Percentiles rank a stretch among this genome's conserved stretches.
Evolutionary conservation across 2,797 vertebrate genomes (phyloP).

Genomic region (Acanthurus lineatus): DNA sequence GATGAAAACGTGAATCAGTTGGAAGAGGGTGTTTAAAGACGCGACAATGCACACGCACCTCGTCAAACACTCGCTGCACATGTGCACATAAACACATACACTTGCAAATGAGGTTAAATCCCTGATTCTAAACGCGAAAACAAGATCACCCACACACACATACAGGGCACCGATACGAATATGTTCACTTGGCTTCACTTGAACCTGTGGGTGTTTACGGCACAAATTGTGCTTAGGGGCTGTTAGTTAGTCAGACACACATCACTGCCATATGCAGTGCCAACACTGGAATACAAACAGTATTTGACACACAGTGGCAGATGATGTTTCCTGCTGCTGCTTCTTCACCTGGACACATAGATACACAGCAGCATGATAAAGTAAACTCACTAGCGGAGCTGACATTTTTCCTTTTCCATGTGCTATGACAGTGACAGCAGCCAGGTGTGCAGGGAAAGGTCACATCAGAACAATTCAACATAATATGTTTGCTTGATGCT

Average conservation of each 20-base stretch:
- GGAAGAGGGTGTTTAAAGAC: constrained; percentile 51
- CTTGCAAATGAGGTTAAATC: constrained; percentile 63
- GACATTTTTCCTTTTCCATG: neutral
- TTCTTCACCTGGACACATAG: constrained; percentile 4
- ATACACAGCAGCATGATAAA: neutral
- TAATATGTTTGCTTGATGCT: neutral
- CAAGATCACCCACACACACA: constrained; percentile 32
- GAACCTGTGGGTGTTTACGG: constrained; percentile 60
- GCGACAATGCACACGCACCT: constrained; percentile 5
- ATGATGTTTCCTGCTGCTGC: constrained; percentile 19
- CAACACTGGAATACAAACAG: constrained; percentile 27
- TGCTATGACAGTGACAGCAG: neutral
- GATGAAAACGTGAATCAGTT: constrained; percentile 65
- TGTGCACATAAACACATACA: neutral
- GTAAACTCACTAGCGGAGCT: neutral
- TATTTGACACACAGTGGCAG: constrained; percentile 9
- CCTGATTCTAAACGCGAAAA: constrained; percentile 49
- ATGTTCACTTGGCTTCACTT: constrained; percentile 45
- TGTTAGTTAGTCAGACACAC: constrained; percentile 34
- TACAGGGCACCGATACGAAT: constrained; percentile 24
- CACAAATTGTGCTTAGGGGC: constrained; percentile 50
- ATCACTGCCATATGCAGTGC: neutral
- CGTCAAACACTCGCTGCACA: constrained; percentile 6
- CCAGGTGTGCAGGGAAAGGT: neutral
- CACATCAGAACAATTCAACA: neutral